Base-by-base conservation (phyloP, 2,797 vertebrate genomes). In the Lagodon rhomboides region DNA sequence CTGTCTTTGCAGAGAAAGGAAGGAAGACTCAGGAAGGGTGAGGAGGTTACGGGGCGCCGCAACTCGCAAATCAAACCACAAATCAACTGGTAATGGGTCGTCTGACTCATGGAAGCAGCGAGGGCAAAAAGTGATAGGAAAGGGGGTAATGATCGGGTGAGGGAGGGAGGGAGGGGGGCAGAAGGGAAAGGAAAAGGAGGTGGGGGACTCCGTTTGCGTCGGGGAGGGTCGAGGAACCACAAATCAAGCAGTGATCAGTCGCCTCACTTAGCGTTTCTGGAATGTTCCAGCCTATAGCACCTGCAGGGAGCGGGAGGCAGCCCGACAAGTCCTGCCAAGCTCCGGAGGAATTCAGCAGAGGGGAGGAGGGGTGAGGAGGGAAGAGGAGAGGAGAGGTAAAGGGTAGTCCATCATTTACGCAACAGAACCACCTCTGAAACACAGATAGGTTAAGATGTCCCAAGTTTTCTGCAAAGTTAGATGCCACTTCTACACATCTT, bases 201-300 rank as follows among this genome's bases (percentile, higher is more conserved):
- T 23, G 68, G 55, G 34, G 60, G 55, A 20, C 58, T 15, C 7
- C 17, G 5, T 47, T 68, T 13, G 66, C 64, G 59, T 43, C 30
- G 38, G 55, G 68, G 65, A 62, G 78, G 68, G 73, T 79, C 78
- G 67, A 69, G 72, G 51, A 89, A 77, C 86, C 88, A 90, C 92
- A 94, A 94, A 95, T 95, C 92, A 93, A 85, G 88, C 83, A 67
- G 75, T 54, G 86, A 91, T 93, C 88, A 86, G 75, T 89, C 55
- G 73, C 84, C 79, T 90, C 88, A 78, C 83, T 88, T 73, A 87
- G 85, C 15, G 68, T 80, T 87, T 68, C 30, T 88, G 93, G 92
- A 94, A 95, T 94, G 86, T 92, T 92, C 80, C 80, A 87, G 89
- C 83, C 87, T 90, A 82, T 75, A 84, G 93, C 91, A 95, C 93